Base-by-base conservation (phyloP, 2,888 invertebrate species). In the Drosophila setosimentum region DNA sequence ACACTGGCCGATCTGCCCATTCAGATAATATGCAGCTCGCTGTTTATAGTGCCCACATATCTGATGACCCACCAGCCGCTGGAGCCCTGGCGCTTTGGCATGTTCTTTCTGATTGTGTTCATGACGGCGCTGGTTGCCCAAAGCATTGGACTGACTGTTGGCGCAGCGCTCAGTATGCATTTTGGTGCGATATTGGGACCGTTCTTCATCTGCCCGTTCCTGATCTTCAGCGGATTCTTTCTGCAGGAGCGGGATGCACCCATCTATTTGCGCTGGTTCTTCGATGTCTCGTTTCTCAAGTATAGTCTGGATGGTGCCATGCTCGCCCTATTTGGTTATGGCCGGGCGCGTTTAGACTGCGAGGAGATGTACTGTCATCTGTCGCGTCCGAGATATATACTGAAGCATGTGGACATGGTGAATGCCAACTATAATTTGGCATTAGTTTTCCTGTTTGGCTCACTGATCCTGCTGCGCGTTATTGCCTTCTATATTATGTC, bases 201-300 rank as follows among this genome's bases (percentile, higher is more conserved):
- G 11, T 95, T 98, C 78, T 95, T 96, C 87, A 95, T 97, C 76
- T 95, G 97, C 92, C 98, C 99, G 0, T 97, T 98, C 91, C 95
- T 97, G 30, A 94, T 98, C 82, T 98, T 99, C 94, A 97, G 98
- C 64, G 99, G 99, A 8, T 98, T 98, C 93, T 98, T 99, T 92
- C 95, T 99, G 2, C 96, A 96, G 87, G 94, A 97, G 83, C 95
- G 95, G 83, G 97, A 98, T 84, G 96, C 98, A 2, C 97, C 97
- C 11, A 93, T 93, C 0, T 95, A 95, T 87, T 94, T 98, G 77
- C 95, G 95, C 53, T 98, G 98, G 98, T 85, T 98, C 35, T 98
- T 98, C 87, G 96, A 98, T 91, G 93, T 96, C 37, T 98, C 98
- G 0, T 98, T 97, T 92, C 94, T 98, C 40, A 97, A 98, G 85